Evolutionary conservation across 1,140 invertebrate genomes (phyloP), one percentile per base, ranked within the genome.

Genomic region (Potamilus streckersoni): DNA sequence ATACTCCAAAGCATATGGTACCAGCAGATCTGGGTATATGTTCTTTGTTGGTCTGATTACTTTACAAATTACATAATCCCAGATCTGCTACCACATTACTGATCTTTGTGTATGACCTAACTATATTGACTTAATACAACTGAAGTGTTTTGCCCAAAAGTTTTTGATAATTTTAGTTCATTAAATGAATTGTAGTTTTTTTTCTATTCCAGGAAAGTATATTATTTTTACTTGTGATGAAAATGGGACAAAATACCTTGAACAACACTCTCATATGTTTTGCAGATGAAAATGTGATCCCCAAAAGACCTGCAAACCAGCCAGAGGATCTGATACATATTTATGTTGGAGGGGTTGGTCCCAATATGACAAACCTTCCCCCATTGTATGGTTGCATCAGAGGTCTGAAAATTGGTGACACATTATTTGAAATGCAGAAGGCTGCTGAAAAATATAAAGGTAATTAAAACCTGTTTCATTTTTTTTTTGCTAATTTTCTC

Each of bases 341-440:
- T 74, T 96, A 96, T 90, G 91, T 97, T 60, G 96, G 96, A 64
- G 96, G 96, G 23, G 95, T 95, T 82, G 92, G 92, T 11, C 94
- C 94, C 0, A 96, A 96, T 85, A 93, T 96, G 17, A 79, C 74
- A 16, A 27, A n/a, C 3, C 16, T 17, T 17, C 63, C 80, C 38
- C 55, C 72, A 12, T 27, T 85, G 11, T 58, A 79, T 38, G 96
- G 96, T 1, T 98, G 96, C 84, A 92, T 97, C 20, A 92, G 96
- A 79, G 96, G 96, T 15, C 91, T 97, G 61, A 95, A 95, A 91
- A 95, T 97, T 74, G 95, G 94, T 23, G 91, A 94, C 71, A 93
- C 93, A 82, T 91, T 94, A 17, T 93, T 97, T 57, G 93, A 96
- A 89, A 89, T 97, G 56, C 92, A 79, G 74, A 65, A 80, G 15